Evolutionary conservation across 1,140 invertebrate genomes (phyloP).

Genomic region (Aleiodes sp.): DNA sequence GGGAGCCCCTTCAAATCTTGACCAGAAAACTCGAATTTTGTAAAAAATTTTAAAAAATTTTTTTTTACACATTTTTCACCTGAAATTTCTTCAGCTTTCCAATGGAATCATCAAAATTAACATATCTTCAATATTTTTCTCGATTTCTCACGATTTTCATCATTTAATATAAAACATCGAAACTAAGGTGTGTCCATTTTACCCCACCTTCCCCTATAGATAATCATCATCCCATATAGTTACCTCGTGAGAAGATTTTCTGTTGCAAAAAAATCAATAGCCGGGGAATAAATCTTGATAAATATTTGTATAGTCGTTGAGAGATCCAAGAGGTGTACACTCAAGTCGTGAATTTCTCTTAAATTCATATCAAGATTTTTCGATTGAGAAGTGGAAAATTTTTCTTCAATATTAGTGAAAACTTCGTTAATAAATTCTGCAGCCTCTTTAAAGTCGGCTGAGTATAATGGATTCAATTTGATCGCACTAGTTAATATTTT

Average conservation of each 20-base stretch:
- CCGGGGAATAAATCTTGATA: constrained; percentile 69
- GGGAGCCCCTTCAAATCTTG: too few relatives aligned
- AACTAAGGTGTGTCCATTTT: too few relatives aligned
- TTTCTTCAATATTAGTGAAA: constrained; percentile 31
- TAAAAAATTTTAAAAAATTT: too few relatives aligned
- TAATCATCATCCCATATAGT: too few relatives aligned
- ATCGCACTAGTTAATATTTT: constrained; percentile 76
- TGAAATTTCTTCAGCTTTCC: too few relatives aligned
- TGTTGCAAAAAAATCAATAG: constrained; percentile 64
- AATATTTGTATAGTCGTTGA: constrained; percentile 74
- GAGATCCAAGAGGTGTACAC: constrained; percentile 77
- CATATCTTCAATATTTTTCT: too few relatives aligned
- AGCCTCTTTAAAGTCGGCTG: constrained; percentile 72
- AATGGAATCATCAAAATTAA: too few relatives aligned
- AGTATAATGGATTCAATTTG: constrained; percentile 75
- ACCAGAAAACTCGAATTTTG: too few relatives aligned
- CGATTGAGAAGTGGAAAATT: constrained; percentile 42
- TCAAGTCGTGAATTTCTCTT: constrained; percentile 72
- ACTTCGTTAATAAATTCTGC: constrained; percentile 65
- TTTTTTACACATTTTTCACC: too few relatives aligned
- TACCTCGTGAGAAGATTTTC: constrained; percentile 69
- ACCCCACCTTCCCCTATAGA: too few relatives aligned
- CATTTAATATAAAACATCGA: too few relatives aligned
- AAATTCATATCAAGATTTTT: constrained; percentile 35
- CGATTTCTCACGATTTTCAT: too few relatives aligned